Evolutionary conservation across 2,888 invertebrate genomes (phyloP).

Genomic region (Eueremaeus valkanovi): DNA sequence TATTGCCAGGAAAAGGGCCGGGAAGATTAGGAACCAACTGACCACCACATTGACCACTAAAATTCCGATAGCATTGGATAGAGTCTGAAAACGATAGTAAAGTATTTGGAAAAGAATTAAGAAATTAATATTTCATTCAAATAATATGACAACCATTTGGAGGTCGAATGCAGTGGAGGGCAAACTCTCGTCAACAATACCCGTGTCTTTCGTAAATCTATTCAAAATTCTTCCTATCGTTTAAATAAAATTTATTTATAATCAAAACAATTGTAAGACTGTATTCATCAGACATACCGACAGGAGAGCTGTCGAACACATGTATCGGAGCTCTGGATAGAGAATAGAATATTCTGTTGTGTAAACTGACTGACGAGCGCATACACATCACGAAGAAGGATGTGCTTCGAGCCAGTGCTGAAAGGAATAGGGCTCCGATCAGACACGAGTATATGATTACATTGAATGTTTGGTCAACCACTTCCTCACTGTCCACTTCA

Average conservation of each 20-base stretch:
- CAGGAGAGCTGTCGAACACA: constrained; percentile 57
- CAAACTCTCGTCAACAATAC: constrained; percentile 38
- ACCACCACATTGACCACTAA: background rate
- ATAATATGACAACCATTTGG: constrained; percentile 22
- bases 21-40: constrained; percentile 52
- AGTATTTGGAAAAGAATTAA: background rate
- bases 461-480: constrained; percentile 33
- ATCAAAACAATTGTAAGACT: too few relatives aligned
- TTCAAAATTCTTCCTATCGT: constrained; percentile 31
- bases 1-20: constrained; percentile 53
- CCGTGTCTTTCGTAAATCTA: constrained; percentile 38
- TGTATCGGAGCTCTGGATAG: constrained; percentile 53
- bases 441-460: constrained; percentile 41
- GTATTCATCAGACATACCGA: constrained; percentile 50
- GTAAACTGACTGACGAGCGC: constrained; percentile 45
- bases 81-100: too few relatives aligned
- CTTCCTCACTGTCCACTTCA: constrained; percentile 43
- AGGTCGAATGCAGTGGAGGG: constrained; percentile 30
- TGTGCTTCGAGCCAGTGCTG: constrained; percentile 43
- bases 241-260: background rate
- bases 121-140: background rate
- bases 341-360: constrained; percentile 49
- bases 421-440: constrained; percentile 41
- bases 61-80: constrained; percentile 4
- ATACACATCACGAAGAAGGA: constrained; percentile 46